Conservation (phyloP, 2,113 vertebrate genomes). For the Phylloscopus trochiloides region DNA sequence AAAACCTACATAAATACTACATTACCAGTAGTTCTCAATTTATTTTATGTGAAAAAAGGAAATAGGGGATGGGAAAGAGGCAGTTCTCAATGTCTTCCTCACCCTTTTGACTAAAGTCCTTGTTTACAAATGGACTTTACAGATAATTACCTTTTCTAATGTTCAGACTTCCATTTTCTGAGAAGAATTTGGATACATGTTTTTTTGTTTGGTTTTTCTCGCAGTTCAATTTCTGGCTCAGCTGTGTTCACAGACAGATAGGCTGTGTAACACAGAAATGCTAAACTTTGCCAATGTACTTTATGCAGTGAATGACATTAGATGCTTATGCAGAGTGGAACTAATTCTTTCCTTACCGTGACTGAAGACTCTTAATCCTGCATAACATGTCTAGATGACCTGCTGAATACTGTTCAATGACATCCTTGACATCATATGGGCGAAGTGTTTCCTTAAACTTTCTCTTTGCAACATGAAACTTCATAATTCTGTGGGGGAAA, state of each 20-base stretch:
- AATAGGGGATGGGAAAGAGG: not conserved
- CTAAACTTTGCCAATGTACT: not conserved
- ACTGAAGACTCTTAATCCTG: slow-evolving; percentile 96
- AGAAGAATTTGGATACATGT: not conserved
- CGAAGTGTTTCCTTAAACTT: slow-evolving; percentile 96
- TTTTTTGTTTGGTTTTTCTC: not conserved
- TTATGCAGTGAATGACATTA: not conserved
- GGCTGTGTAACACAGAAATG: not conserved
- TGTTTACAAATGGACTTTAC: not conserved
- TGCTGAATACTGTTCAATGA: slow-evolving; percentile 97
- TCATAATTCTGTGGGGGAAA: slow-evolving; percentile 86
- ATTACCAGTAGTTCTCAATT: not conserved
- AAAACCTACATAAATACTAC: not conserved
- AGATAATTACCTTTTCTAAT: not conserved
- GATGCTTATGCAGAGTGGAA: not conserved
- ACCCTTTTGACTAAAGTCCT: not conserved
- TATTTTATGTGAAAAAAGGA: not conserved
- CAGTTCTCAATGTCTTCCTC: not conserved
- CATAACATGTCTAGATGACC: slow-evolving; percentile 96
- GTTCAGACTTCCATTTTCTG: not conserved
- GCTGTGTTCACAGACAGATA: not conserved
- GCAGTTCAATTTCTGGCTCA: not conserved
- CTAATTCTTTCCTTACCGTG: slow-evolving; percentile 77
- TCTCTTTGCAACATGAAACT: slow-evolving; percentile 96
- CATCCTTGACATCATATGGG: slow-evolving; percentile 96